These are phyloP conservation scores for Malurus alboscapulatus DNA, from an alignment of 2,113 vertebrate species.

Conservation along the genomic window DNA sequence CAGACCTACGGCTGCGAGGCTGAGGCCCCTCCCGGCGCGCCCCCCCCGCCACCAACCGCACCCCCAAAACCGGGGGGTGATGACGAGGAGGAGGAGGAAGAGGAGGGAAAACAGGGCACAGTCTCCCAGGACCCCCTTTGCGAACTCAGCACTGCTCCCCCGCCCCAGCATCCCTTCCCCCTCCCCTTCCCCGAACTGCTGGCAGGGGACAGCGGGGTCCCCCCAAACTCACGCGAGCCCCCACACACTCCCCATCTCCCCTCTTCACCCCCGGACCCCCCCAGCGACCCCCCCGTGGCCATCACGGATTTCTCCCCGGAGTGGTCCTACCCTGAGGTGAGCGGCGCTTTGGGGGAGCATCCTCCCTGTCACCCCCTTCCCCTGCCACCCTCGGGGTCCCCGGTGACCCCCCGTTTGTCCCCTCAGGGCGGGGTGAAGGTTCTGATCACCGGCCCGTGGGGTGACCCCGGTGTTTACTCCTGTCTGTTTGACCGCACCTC, in stretches of 20 bases:
- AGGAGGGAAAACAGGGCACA: too few relatives aligned
- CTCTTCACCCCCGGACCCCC: neutral
- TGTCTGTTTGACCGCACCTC: neutral
- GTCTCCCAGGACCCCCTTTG: too few relatives aligned
- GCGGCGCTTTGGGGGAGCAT: neutral
- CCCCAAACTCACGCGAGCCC: too few relatives aligned
- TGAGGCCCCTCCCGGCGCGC: too few relatives aligned
- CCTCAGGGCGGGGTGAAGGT: neutral
- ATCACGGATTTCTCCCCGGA: neutral
- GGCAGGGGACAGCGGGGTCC: too few relatives aligned
- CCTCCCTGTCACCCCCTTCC: too few relatives aligned
- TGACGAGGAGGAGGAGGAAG: too few relatives aligned
- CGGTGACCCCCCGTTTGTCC: neutral
- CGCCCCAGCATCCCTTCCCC: neutral
- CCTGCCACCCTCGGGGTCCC: neutral
- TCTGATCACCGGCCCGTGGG: neutral
- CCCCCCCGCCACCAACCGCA: too few relatives aligned
- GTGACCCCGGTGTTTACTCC: neutral
- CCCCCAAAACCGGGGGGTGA: too few relatives aligned
- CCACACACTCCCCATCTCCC: neutral
- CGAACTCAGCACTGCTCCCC: too few relatives aligned
- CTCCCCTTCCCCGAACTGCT: too few relatives aligned
- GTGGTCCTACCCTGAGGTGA: neutral
- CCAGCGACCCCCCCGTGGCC: neutral
- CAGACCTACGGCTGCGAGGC: too few relatives aligned